Evolutionary conservation across 2,113 vertebrate species (phyloP).

Genomic region (Tachuris rubrigastra): DNA sequence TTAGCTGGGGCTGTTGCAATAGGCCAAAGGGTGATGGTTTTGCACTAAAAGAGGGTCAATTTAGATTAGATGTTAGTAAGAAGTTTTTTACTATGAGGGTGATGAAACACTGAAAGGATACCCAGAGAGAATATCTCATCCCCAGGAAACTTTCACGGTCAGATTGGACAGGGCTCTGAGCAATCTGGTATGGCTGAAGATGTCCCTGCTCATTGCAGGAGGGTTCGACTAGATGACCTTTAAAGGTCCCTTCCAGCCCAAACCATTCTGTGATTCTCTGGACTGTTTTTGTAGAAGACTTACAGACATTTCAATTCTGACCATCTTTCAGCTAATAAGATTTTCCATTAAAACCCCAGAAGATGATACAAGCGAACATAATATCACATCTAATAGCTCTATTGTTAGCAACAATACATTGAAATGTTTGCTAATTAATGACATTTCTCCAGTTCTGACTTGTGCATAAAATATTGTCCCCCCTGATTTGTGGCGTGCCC

Average conservation of each 20-base stretch:
- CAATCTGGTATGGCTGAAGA: not conserved
- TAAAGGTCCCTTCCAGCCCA: not conserved
- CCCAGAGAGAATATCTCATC: not conserved
- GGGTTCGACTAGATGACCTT: not conserved
- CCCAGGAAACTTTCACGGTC: not conserved
- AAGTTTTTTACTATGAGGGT: not conserved
- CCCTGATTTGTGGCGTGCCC: fast-evolving
- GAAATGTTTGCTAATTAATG: not conserved
- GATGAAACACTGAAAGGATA: not conserved
- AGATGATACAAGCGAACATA: not conserved
- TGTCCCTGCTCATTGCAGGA: not conserved
- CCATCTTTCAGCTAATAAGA: not conserved
- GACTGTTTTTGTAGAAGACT: not conserved
- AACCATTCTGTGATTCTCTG: not conserved
- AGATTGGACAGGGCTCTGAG: not conserved
- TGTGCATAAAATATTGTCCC: not conserved
- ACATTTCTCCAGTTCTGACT: not conserved
- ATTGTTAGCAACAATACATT: not conserved
- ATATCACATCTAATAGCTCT: not conserved
- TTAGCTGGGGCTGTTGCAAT: not conserved
- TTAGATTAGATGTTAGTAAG: not conserved
- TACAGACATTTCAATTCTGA: not conserved
- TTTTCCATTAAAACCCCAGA: not conserved
- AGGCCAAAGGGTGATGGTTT: not conserved
- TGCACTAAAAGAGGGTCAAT: not conserved